Evolutionary conservation across 2,888 invertebrate species (phyloP).

Genomic region (Apodemia hepburni): DNA sequence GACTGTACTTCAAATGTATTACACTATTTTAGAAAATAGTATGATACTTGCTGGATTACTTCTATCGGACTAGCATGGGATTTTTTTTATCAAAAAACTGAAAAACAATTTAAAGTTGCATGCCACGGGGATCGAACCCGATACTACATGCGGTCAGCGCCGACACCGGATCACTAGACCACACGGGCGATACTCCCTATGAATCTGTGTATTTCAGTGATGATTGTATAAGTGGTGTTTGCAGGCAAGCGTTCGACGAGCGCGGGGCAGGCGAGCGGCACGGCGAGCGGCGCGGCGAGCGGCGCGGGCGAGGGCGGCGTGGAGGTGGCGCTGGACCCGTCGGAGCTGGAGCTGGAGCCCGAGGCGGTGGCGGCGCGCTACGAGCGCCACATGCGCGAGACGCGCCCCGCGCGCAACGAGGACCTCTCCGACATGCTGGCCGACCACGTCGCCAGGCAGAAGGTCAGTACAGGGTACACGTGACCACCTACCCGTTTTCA

Average conservation of each 20-base stretch:
- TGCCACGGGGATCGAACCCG: too few species aligned
- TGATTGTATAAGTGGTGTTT: not conserved
- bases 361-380: constrained; percentile 97
- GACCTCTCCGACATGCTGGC: constrained; percentile 99
- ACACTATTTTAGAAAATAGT: too few species aligned
- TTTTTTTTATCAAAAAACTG: too few species aligned
- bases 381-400: constrained; percentile 97
- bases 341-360: constrained; percentile 96
- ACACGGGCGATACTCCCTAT: too few species aligned
- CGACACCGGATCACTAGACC: too few species aligned
- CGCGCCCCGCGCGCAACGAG: constrained; percentile 93
- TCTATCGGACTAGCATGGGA: too few species aligned
- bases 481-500: too few species aligned
- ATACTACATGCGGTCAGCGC: too few species aligned
- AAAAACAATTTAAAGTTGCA: too few species aligned
- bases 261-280: constrained; percentile 26
- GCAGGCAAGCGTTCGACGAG: constrained; percentile 39
- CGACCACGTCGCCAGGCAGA: constrained; percentile 98
- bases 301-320: constrained; percentile 83
- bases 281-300: constrained; percentile 34
- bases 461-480: constrained; percentile 74
- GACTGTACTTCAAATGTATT: too few species aligned
- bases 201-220: too few species aligned
- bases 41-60: too few species aligned
- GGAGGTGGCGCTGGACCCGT: constrained; percentile 97